Evolutionary conservation across 2,888 invertebrate genomes (phyloP).

Genomic region (Stramonita haemastoma): DNA sequence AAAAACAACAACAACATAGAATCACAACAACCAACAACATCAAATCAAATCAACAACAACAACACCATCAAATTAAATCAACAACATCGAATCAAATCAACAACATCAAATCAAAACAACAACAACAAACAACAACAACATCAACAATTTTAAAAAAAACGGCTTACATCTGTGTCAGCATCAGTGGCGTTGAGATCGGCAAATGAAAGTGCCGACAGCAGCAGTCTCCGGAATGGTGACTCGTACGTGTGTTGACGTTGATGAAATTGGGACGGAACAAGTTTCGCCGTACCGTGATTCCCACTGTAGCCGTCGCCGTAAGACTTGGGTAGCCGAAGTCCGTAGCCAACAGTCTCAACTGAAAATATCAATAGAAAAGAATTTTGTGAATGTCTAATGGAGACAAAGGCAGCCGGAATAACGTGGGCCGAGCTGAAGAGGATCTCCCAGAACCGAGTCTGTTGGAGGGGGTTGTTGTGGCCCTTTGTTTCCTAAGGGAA

Average conservation of each 20-base stretch:
- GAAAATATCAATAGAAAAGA: conserved; percentile 29
- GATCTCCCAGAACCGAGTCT: too few relatives aligned
- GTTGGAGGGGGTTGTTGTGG: too few relatives aligned
- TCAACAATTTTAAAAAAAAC: neutral
- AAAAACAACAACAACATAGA: neutral
- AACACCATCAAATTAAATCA: neutral
- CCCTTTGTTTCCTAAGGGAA: too few relatives aligned
- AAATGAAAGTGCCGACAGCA: conserved; percentile 60
- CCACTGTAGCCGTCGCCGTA: conserved; percentile 55
- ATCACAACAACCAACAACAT: neutral
- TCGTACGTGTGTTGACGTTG: conserved; percentile 47
- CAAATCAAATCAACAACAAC: neutral
- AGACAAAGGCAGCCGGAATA: too few relatives aligned
- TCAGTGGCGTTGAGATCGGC: conserved; percentile 65
- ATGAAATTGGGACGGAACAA: conserved; percentile 56
- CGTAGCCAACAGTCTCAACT: conserved; percentile 64
- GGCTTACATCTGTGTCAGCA: conserved; percentile 52
- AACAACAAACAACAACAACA: neutral
- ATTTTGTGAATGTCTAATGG: too few relatives aligned
- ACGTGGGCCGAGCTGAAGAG: too few relatives aligned
- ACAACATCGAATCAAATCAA: neutral
- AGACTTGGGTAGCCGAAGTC: conserved; percentile 59
- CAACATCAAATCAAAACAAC: neutral
- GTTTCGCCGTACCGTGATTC: conserved; percentile 63
- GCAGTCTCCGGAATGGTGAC: conserved; percentile 59